phyloP scores from a whole-genome alignment of 1,140 invertebrate genomes.

The Cyphomyrmex costatus region DNA sequence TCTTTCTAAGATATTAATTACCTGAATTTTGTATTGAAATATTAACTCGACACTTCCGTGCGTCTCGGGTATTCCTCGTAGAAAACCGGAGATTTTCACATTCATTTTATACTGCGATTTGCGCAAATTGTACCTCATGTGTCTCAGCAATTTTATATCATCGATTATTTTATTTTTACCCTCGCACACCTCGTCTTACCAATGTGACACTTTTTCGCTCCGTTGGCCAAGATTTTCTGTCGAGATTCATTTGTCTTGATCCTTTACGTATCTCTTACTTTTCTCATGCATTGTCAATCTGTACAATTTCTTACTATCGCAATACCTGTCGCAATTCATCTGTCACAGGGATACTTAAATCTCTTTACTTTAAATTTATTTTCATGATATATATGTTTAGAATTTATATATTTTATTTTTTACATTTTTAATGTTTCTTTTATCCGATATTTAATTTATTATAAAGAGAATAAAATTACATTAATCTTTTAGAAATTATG shows the following conservation, averaged over 20 bases:
- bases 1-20: constrained; percentile 54
- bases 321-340: constrained; percentile 32
- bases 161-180: constrained; percentile 23
- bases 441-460: background rate
- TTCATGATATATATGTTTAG: background rate
- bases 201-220: background rate
- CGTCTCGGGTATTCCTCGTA: constrained; percentile 4
- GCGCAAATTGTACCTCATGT: background rate
- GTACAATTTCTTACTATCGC: constrained; percentile 43
- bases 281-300: constrained; percentile 33
- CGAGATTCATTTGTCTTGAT: constrained; percentile 13
- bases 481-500: too few species aligned
- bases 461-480: too few species aligned
- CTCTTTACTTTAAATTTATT: constrained; percentile 11
- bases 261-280: background rate
- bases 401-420: background rate
- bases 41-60: constrained; percentile 31
- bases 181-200: background rate
- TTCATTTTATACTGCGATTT: background rate
- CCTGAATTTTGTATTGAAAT: constrained; percentile 55
- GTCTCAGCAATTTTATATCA: constrained; percentile 18
- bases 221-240: constrained; percentile 13
- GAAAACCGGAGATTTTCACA: constrained; percentile 2
- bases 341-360: constrained; percentile 39
- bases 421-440: constrained; percentile 17